phyloP scores from a whole-genome alignment of 2,888 invertebrate species.

The Oscheius onirici region DNA sequence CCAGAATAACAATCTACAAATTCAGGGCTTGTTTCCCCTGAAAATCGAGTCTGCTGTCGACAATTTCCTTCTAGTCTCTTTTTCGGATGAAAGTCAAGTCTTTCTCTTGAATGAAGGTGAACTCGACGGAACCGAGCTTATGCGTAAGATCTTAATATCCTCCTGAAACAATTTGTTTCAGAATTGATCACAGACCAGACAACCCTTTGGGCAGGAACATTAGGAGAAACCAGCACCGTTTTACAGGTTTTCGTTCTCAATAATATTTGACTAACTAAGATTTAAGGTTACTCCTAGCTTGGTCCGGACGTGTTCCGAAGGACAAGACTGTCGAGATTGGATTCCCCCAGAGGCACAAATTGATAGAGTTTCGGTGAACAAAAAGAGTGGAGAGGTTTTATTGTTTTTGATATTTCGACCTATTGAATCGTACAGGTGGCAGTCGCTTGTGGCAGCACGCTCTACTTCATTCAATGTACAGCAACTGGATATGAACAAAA shows the following conservation, averaged over 20 bases:
- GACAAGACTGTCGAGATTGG: slow-evolving; percentile 63
- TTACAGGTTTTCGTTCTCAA: slow-evolving; percentile 43
- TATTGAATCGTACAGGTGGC: slow-evolving; percentile 46
- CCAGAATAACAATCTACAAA: neutral
- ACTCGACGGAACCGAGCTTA: slow-evolving; percentile 82
- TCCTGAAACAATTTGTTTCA: slow-evolving; percentile 75
- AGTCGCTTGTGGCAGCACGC: slow-evolving; percentile 43
- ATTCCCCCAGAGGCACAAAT: slow-evolving; percentile 39
- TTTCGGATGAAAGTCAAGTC: slow-evolving; percentile 87
- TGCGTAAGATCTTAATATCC: slow-evolving; percentile 34
- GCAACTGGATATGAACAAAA: slow-evolving; percentile 78
- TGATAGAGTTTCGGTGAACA: slow-evolving; percentile 67
- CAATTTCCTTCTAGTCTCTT: slow-evolving; percentile 90
- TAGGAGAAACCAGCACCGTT: slow-evolving; percentile 34
- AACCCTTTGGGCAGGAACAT: slow-evolving; percentile 88
- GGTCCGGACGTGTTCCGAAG: slow-evolving; percentile 81
- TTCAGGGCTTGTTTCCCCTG: slow-evolving; percentile 43
- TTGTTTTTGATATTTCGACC: slow-evolving; percentile 27
- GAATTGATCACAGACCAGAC: slow-evolving; percentile 91
- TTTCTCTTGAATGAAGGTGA: slow-evolving; percentile 91
- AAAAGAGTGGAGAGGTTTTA: slow-evolving; percentile 65
- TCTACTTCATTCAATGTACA: slow-evolving; percentile 47
- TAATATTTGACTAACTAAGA: neutral
- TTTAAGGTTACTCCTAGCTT: slow-evolving; percentile 81
- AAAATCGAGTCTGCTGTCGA: slow-evolving; percentile 72